Evolutionary conservation across 2,888 invertebrate species (phyloP), one percentile per base, ranked within the genome.

Genomic region (Agonum fuliginosum): DNA sequence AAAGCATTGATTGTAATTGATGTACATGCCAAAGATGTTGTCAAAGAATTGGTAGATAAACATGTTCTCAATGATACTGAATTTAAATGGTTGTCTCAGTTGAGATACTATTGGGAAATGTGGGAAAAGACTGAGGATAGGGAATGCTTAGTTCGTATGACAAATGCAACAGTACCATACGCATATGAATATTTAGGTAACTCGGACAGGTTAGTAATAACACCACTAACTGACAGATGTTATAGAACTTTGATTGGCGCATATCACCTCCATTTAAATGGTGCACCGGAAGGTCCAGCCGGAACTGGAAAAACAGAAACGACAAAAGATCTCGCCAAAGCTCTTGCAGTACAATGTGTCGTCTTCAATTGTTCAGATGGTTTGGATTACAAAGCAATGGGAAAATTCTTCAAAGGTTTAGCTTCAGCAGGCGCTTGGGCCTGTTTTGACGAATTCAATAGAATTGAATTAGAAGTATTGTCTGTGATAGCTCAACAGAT

Each of bases 281-380:
- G 95, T n/a, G 94, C 94, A 2, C 94, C 94, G 0, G 94, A 94
- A 87, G 94, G 94, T 0, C 96, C 96, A 0, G 94, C 95, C 0
- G 95, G 96, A 0, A 96, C 96, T 0, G 96, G 96, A 0, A 96
- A 96, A 88, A 96, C 96, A 0, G 96, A 96, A 88, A 95, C 96
- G 14, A 95, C 95, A 0, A 97, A 97, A 88, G 97, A 97, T 88
- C 88, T 97, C 80, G 96, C 96, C 3, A 96, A 97, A 87, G 97
- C 97, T 0, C 84, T 97, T 65, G 97, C 97, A 0, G 95, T 97
- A 0, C 96, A 96, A 84, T 95, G 95, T 84, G 93, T 96, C 0
- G 94, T 95, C 0, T 96, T 96, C 85, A 95, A 95, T 86, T 96
- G 95, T 84, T 95, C 95, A 0, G 95, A 95, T 84, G 95, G 95